Percentiles rank a stretch among this genome's conserved stretches.
Conservation (phyloP, 2,888 invertebrate species). For the Leistus spinibarbis region DNA sequence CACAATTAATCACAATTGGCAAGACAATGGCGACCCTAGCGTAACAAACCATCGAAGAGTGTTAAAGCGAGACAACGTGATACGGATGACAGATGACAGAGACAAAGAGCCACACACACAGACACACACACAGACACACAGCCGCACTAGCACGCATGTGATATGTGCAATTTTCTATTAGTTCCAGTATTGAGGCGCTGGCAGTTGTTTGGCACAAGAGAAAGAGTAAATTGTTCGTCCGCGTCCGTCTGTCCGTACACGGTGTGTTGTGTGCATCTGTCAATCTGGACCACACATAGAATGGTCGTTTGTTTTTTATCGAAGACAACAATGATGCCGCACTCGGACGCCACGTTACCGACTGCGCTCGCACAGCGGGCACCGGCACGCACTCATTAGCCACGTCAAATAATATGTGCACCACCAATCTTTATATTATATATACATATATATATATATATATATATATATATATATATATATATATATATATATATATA, state of each 20-base stretch:
- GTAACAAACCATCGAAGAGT: too few species aligned
- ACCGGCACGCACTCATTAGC: constrained; percentile 56
- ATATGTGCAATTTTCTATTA: constrained; percentile 6
- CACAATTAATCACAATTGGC: not conserved
- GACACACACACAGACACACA: too few species aligned
- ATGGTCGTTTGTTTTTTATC: constrained; percentile 38
- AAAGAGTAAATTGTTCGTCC: constrained; percentile 4
- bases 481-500: constrained; percentile 11
- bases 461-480: constrained; percentile 18
- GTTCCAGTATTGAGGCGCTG: not conserved
- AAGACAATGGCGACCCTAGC: not conserved
- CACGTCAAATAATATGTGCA: constrained; percentile 52
- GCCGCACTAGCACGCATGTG: not conserved
- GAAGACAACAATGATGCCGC: constrained; percentile 50
- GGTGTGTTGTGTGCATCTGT: constrained; percentile 5
- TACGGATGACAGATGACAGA: not conserved
- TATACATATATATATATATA: constrained; percentile 17
- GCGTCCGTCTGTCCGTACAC: too few species aligned
- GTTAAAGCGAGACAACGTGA: not conserved
- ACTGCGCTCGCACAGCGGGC: constrained; percentile 50
- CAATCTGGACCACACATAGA: constrained; percentile 53
- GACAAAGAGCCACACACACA: too few species aligned
- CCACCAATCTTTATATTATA: constrained; percentile 10
- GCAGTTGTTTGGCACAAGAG: not conserved
- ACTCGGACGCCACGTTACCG: constrained; percentile 49